Conservation (phyloP, 2,888 invertebrate genomes). For the Lasioglossum leucozonium region DNA sequence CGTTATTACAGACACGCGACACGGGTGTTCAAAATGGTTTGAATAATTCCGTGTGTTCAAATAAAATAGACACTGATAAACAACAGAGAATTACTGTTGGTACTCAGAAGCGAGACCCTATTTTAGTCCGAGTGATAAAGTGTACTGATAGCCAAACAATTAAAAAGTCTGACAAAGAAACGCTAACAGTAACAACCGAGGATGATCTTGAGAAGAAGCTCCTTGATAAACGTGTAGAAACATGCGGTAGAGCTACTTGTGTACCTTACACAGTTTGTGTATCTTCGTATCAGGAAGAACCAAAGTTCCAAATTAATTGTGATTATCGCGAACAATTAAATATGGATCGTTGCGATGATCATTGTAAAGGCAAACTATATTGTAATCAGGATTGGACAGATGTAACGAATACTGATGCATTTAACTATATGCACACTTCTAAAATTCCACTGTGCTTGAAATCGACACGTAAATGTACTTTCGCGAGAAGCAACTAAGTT, state of each 20-base stretch:
- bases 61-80: neutral
- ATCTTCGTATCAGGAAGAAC: neutral
- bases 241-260: conserved; percentile 34
- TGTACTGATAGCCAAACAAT: conserved; percentile 25
- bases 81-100: conserved; percentile 35
- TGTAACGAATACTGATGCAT: conserved; percentile 26
- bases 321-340: neutral
- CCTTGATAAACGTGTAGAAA: conserved; percentile 13
- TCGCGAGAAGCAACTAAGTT: conserved; percentile 3
- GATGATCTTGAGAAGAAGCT: neutral
- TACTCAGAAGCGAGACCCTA: conserved; percentile 63
- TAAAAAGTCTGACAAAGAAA: conserved; percentile 45
- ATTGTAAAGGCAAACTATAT: conserved; percentile 31
- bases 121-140: conserved; percentile 59
- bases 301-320: neutral
- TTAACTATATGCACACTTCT: neutral
- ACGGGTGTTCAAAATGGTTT: conserved; percentile 27
- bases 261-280: neutral
- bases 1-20: conserved; percentile 30
- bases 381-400: conserved; percentile 38
- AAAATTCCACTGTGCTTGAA: conserved; percentile 32
- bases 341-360: conserved; percentile 22
- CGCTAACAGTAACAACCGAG: conserved; percentile 1
- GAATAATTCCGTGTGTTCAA: neutral
- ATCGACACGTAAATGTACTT: conserved; percentile 20